These are phyloP conservation scores for Cheilinus undulatus DNA, from an alignment of 2,113 vertebrate genomes.

Conservation along the genomic window DNA sequence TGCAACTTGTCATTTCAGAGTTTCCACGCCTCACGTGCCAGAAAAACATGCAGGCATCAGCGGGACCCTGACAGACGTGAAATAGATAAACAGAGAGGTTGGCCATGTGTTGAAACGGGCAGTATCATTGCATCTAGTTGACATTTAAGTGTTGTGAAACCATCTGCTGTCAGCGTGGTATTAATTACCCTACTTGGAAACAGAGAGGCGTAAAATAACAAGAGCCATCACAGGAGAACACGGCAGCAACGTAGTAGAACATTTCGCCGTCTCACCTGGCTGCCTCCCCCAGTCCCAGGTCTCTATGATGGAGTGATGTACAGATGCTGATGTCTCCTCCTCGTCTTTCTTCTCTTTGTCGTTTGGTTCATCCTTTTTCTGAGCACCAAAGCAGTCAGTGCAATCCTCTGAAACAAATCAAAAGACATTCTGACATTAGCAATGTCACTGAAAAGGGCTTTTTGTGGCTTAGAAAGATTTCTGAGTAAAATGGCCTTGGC, in stretches of 20 bases:
- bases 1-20: slow-evolving; percentile 62
- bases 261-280: slow-evolving; percentile 86
- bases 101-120: slow-evolving; percentile 39
- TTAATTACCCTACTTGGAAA: slow-evolving; percentile 48
- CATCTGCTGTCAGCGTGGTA: slow-evolving; percentile 34
- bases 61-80: background rate
- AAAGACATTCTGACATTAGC: background rate
- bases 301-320: slow-evolving; percentile 94
- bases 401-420: slow-evolving; percentile 87
- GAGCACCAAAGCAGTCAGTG: slow-evolving; percentile 86
- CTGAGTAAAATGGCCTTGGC: background rate
- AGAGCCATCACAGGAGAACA: background rate
- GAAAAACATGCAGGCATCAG: slow-evolving; percentile 44
- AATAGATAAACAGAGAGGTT: slow-evolving; percentile 20
- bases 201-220: slow-evolving; percentile 21
- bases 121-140: slow-evolving; percentile 34
- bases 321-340: slow-evolving; percentile 87
- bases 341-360: slow-evolving; percentile 99
- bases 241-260: background rate
- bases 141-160: slow-evolving; percentile 68
- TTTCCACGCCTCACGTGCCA: slow-evolving; percentile 62
- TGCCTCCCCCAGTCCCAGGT: slow-evolving; percentile 98
- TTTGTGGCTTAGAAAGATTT: background rate
- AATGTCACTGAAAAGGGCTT: background rate
- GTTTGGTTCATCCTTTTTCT: slow-evolving; percentile 95